Evolutionary conservation across 2,797 vertebrate genomes (phyloP), one percentile per base, ranked within the genome.

Genomic region (Scolopax rusticola): DNA sequence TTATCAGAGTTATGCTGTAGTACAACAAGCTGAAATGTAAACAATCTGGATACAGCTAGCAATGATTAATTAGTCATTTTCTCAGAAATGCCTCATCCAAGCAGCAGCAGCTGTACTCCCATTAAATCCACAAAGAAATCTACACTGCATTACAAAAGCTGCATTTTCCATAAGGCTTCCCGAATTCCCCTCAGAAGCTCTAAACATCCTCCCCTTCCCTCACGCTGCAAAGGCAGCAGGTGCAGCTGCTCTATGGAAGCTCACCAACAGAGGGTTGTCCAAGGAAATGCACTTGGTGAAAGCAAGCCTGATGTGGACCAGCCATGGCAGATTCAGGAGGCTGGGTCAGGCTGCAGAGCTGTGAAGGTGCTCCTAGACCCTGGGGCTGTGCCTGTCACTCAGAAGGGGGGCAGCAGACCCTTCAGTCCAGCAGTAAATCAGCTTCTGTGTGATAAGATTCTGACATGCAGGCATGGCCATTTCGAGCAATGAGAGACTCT

Each of bases 1-100:
- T 90, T 87, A 89, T 78, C 82, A 40, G 84, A 77, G 38, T 75
- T 91, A 68, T 13, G 19, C 32, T 61, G 36, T 51, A 87, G 14
- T 73, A 84, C 16, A 68, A 67, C 21, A 78, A 79, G 18, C 36
- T 84, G 83, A 91, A 88, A 94, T 45, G 32, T 90, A 90, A 93
- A 91, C 48, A 86, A 36, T 65, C 76, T 92, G 80, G 70, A 36
- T 93, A 51, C 47, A 94, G 88, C 45, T 41, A 94, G 38, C 65
- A 84, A 81, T 51, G 86, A 90, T 65, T 91, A 74, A 84, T 89
- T 65, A 86, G 50, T 69, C 5, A 54, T 87, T 88, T 91, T 91
- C 76, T 86, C 63, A 82, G 63, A 64, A 90, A 54, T 1, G 15
- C 40, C 67, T 86, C 47, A 82, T 59, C 15, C 36, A 81, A 82